Evolutionary conservation across 2,888 invertebrate genomes (phyloP), one percentile per base, ranked within the genome.

Genomic region (Drosophila yooni): DNA sequence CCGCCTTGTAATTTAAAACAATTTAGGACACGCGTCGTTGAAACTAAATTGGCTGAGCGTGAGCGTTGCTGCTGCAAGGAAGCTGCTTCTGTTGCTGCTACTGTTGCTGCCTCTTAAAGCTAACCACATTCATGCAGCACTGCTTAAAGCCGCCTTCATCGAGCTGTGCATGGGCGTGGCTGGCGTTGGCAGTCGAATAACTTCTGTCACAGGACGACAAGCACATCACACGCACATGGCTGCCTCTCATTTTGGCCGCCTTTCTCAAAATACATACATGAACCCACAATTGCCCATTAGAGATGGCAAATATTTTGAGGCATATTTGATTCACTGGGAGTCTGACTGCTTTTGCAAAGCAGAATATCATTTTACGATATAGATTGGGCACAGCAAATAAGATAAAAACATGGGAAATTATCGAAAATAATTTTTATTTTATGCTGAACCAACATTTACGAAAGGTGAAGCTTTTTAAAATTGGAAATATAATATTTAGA

Each of bases 1-100:
- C 53, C 79, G 81, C 78, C 82, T 79, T 87, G 85, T 79, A 89
- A 88, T 88, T 88, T 87, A 85, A 88, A 88, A 85, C 85, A 88
- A 88, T 88, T 87, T 87, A 78, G 78, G 83, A 74, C 88, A 86
- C 88, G 88, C 83, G 82, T 74, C 78, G 73, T 65, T 70, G 69
- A 61, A 80, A 65, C 77, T 68, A 80, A 79, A 76, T 79, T 79
- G 79, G 72, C 59, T 62, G 60, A 66, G 68, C 71, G 66, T 67
- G 70, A 58, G 68, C 46, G 15, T 25, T 25, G 46, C 62, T 36
- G 29, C 60, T 38, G 50, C 50, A 36, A 27, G 71, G 67, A 67
- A 51, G 60, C 79, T 70, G 70, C 63, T 43, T 15, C 29, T 25
- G 36, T 21, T 64, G 36, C 53, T 18, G 29, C 51, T 25, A 25